phyloP scores from a whole-genome alignment of 2,888 invertebrate species.

The Andrena hattorfiana region DNA sequence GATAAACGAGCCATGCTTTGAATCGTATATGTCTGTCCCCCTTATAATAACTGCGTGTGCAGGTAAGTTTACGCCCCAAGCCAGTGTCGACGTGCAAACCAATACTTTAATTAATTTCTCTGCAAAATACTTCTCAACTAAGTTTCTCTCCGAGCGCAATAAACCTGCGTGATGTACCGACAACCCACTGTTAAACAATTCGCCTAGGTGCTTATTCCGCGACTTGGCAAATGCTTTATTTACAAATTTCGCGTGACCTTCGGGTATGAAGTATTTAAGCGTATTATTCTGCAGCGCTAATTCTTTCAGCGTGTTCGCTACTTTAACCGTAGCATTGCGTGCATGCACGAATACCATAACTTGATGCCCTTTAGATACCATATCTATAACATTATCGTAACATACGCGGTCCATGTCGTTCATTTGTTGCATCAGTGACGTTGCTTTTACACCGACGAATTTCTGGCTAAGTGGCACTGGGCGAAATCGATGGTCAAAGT shows the following conservation, averaged over 20 bases:
- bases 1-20: constrained; percentile 96
- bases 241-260: constrained; percentile 88
- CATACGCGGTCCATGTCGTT: constrained; percentile 96
- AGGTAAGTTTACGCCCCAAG: constrained; percentile 99
- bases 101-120: constrained; percentile 89
- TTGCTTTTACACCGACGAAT: constrained; percentile 94
- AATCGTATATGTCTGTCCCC: constrained; percentile 99
- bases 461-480: constrained; percentile 97
- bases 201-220: constrained; percentile 92
- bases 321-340: constrained; percentile 96
- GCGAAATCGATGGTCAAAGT: constrained; percentile 96
- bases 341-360: constrained; percentile 99
- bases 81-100: constrained; percentile 98
- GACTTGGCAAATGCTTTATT: constrained; percentile 90
- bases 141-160: constrained; percentile 93
- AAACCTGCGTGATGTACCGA: constrained; percentile 99
- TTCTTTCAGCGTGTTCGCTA: constrained; percentile 94
- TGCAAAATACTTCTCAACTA: constrained; percentile 96
- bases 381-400: constrained; percentile 95
- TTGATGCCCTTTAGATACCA: constrained; percentile 96
- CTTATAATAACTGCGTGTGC: constrained; percentile 99
- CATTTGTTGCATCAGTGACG: constrained; percentile 88
- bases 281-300: constrained; percentile 92
- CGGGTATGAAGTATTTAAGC: constrained; percentile 89
- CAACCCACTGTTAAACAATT: constrained; percentile 94